These are phyloP conservation scores for Pararge aegeria DNA, from an alignment of 1,140 invertebrate genomes.

Conservation along the genomic window DNA sequence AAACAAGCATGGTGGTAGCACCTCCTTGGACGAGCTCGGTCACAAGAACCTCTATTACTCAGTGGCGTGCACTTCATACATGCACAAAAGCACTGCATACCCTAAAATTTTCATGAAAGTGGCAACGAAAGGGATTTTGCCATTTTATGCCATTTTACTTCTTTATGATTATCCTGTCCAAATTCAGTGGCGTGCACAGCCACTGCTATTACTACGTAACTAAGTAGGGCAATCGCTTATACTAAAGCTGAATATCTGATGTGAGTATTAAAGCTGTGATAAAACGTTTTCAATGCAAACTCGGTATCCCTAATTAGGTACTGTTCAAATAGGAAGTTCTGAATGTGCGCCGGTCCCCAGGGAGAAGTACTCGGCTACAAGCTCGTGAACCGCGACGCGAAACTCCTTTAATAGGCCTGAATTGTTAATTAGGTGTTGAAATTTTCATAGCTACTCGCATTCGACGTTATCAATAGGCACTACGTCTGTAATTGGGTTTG, in stretches of 20 bases:
- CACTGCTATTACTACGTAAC: too few relatives aligned
- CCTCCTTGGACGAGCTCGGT: too few relatives aligned
- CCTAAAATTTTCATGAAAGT: too few relatives aligned
- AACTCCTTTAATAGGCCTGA: neutral
- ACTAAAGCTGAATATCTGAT: neutral
- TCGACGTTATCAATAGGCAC: neutral
- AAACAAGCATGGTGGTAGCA: too few relatives aligned
- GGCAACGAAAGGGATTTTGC: too few relatives aligned
- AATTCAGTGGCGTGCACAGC: too few relatives aligned
- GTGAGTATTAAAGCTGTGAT: neutral
- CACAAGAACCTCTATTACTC: too few relatives aligned
- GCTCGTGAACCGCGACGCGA: neutral
- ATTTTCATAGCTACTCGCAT: neutral
- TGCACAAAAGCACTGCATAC: too few relatives aligned
- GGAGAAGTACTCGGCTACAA: neutral
- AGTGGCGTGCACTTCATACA: too few relatives aligned
- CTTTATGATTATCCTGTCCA: too few relatives aligned
- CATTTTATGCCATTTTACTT: too few relatives aligned
- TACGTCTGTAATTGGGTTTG: neutral
- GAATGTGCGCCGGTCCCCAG: neutral
- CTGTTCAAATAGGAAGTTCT: neutral
- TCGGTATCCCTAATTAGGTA: neutral
- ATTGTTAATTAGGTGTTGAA: slow-evolving; percentile 3
- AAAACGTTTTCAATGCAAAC: neutral
- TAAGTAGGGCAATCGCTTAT: too few relatives aligned